Evolutionary conservation across 2,113 vertebrate genomes (phyloP).

Genomic region (Albula glossodonta): DNA sequence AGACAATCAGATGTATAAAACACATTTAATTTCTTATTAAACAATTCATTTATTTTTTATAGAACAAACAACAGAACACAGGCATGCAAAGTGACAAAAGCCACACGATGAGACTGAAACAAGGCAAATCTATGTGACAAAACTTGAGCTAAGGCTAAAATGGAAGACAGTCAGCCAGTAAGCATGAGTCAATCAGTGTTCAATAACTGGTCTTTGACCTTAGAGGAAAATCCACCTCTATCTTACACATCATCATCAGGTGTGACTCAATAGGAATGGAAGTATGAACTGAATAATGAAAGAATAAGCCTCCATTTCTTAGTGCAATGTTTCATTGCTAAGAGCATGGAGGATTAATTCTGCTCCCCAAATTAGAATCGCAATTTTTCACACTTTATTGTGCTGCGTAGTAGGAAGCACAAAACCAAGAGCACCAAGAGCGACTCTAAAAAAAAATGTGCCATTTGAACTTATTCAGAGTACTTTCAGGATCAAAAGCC

Average conservation of each 20-base stretch:
- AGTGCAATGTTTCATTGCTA: background rate
- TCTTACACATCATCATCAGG: background rate
- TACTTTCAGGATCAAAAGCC: too few species aligned
- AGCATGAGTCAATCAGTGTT: background rate
- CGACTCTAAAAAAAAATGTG: too few species aligned
- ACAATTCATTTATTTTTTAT: background rate
- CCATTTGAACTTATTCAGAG: too few species aligned
- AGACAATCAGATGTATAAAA: background rate
- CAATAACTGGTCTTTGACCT: background rate
- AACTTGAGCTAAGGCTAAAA: background rate
- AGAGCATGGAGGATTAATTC: background rate
- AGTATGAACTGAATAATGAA: background rate
- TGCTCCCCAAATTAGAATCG: background rate
- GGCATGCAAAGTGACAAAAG: background rate
- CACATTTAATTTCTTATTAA: background rate
- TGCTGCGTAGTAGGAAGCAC: background rate
- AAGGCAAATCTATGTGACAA: background rate
- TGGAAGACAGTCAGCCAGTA: background rate
- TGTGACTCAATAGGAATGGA: background rate
- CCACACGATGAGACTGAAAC: background rate
- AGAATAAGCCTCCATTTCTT: background rate
- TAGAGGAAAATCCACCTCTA: background rate
- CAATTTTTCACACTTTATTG: too few species aligned
- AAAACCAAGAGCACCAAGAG: background rate
- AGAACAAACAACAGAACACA: background rate